Base-by-base conservation (phyloP, 2,888 invertebrate species). In the Lithodes maja region DNA sequence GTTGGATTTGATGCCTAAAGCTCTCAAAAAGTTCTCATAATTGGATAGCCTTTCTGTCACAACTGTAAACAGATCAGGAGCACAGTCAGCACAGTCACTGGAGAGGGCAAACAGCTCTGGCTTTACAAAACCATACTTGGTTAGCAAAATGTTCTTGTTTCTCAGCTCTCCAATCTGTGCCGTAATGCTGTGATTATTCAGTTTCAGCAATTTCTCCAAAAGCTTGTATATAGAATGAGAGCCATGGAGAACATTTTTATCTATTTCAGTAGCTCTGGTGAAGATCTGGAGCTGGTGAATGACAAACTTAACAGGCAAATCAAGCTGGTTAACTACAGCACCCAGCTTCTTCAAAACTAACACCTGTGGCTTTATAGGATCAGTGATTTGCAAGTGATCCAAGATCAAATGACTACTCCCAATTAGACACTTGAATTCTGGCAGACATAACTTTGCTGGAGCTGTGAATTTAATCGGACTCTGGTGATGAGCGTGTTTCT, bases 21-120 rank as follows among this genome's bases (percentile, higher is more conserved):
- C 33, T 17, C 83, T 53, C 87, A 87, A 68, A 52, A 87, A 52
- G 33, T 7, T 2, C 53, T 5, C 50, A 61, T 87, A 87, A 52
- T 68, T 68, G 9, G 17, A 7, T 17, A 87, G 83, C 2, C 79
- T 78, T 52, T 87, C 87, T 49, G 49, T 69, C 12, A 12, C 17
- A 33, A 54, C 87, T 49, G 77, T 68, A 53, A 87, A 87, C 49
- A 87, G 74, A 49, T 83, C 87, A 33, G 87, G 87, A 15, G 87
- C 74, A 53, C 87, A 87, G 49, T 87, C 69, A 77, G 7, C 50
- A 33, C 33, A 33, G 7, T 83, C 53, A 15, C 54, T 68, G 3
- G 17, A 50, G 17, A 78, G 5, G n/a, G 82, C 82, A 87, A 87
- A 87, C 33, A 52, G 68, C 1, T 33, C 55, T 82, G 87, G 87